Conservation (phyloP, 1,140 invertebrate species). For the Eriocheir sinensis region DNA sequence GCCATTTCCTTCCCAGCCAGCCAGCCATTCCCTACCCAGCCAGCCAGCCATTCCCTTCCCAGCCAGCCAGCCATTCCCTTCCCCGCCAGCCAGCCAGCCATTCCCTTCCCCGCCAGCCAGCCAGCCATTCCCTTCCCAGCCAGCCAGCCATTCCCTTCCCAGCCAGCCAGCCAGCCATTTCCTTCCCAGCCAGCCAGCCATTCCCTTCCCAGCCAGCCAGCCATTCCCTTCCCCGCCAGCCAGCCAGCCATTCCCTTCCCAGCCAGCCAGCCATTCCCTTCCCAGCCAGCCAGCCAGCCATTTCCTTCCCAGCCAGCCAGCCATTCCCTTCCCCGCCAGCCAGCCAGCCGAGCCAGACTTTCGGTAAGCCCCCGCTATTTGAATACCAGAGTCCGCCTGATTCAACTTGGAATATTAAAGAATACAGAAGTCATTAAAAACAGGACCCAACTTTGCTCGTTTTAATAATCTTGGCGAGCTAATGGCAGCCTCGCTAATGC, state of each 20-base stretch:
- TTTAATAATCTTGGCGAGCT: constrained; percentile 75
- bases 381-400: constrained; percentile 76
- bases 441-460: constrained; percentile 77
- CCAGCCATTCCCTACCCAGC: too few species aligned
- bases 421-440: constrained; percentile 78
- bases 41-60: too few species aligned
- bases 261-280: constrained; percentile 6
- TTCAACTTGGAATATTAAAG: constrained; percentile 78
- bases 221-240: not conserved
- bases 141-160: too few species aligned
- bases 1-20: too few species aligned
- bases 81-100: too few species aligned
- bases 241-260: not conserved
- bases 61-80: too few species aligned
- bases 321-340: constrained; percentile 30
- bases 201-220: not conserved
- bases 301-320: not conserved
- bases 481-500: constrained; percentile 73
- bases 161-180: too few species aligned
- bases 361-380: constrained; percentile 47
- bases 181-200: not conserved
- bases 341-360: too few species aligned
- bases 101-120: too few species aligned
- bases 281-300: not conserved
- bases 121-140: too few species aligned